Percentiles rank a stretch among this genome's conserved stretches.
Conservation (phyloP, 2,797 vertebrate genomes). For the Spea hammondii region DNA sequence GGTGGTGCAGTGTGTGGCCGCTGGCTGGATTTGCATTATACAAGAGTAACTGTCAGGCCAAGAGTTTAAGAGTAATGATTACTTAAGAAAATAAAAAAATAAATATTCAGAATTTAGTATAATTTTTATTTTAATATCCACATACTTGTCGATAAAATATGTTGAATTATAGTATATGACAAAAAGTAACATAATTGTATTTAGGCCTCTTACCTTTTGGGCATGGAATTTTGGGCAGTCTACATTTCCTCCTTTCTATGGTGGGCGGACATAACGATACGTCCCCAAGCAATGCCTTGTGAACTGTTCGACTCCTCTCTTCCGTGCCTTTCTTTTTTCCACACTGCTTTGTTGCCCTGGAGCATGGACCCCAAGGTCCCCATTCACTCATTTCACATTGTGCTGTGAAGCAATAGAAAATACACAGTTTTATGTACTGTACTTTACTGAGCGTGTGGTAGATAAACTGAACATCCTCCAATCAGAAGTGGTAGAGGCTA, state of each 20-base stretch:
- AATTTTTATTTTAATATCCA: too few species aligned
- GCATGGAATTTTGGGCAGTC: conserved; percentile 79
- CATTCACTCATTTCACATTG: conserved; percentile 93
- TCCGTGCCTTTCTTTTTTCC: conserved; percentile 91
- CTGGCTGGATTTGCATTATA: too few species aligned
- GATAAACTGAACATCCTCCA: too few species aligned
- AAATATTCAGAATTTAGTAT: too few species aligned
- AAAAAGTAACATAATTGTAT: neutral
- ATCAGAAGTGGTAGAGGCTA: too few species aligned
- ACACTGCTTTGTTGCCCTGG: conserved; percentile 90
- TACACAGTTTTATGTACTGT: neutral
- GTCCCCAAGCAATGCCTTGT: conserved; percentile 71
- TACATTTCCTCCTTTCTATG: conserved; percentile 82
- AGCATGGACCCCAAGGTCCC: conserved; percentile 88
- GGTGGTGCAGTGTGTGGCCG: too few species aligned
- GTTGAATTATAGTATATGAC: too few species aligned
- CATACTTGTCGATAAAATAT: too few species aligned
- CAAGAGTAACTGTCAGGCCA: too few species aligned
- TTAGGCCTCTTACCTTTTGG: conserved; percentile 69
- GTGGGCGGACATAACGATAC: conserved; percentile 71
- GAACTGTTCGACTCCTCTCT: conserved; percentile 75
- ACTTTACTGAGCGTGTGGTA: too few species aligned
- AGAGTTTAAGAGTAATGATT: too few species aligned
- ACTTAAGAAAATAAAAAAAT: too few species aligned
- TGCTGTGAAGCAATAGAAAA: conserved; percentile 59